A percentile compares a stretch with the other conserved stretches of the same genome.
phyloP scores from a whole-genome alignment of 1,140 invertebrate genomes.

The Plectrocnemia conspersa region DNA sequence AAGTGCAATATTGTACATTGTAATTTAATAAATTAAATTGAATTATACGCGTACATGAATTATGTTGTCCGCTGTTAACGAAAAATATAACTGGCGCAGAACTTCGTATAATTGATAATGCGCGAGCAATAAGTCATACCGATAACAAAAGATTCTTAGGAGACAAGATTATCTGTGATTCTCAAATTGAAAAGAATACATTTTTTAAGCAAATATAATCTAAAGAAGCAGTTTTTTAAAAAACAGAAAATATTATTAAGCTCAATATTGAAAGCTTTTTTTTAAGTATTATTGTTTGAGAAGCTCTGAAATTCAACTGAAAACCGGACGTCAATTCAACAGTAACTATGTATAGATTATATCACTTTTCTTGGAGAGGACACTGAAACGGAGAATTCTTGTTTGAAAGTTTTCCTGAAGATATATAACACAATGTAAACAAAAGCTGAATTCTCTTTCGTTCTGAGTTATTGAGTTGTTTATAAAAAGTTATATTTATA shows the following conservation, averaged over 20 bases:
- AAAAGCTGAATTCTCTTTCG: too few relatives aligned
- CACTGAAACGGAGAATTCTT: conserved; percentile 12
- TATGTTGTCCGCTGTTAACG: too few relatives aligned
- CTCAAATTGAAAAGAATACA: conserved; percentile 4
- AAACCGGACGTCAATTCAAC: conserved; percentile 22
- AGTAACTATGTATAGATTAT: conserved; percentile 23
- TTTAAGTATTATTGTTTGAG: neutral
- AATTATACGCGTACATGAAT: too few relatives aligned
- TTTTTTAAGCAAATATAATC: neutral
- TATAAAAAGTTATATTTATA: too few relatives aligned
- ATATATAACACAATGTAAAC: conserved; percentile 10
- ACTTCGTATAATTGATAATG: conserved; percentile 21
- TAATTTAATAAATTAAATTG: too few relatives aligned
- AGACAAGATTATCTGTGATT: neutral
- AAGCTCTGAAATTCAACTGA: neutral
- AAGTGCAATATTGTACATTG: too few relatives aligned
- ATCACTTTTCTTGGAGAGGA: conserved; percentile 10
- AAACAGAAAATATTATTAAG: too few relatives aligned
- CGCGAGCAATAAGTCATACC: conserved; percentile 24
- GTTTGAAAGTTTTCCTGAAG: conserved; percentile 17
- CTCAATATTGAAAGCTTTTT: neutral
- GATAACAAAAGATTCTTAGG: conserved; percentile 29
- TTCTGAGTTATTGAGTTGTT: too few relatives aligned
- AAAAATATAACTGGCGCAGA: too few relatives aligned
- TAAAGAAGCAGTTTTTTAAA: neutral